phyloP scores from a whole-genome alignment of 1,140 invertebrate species.

The Samia ricini region DNA sequence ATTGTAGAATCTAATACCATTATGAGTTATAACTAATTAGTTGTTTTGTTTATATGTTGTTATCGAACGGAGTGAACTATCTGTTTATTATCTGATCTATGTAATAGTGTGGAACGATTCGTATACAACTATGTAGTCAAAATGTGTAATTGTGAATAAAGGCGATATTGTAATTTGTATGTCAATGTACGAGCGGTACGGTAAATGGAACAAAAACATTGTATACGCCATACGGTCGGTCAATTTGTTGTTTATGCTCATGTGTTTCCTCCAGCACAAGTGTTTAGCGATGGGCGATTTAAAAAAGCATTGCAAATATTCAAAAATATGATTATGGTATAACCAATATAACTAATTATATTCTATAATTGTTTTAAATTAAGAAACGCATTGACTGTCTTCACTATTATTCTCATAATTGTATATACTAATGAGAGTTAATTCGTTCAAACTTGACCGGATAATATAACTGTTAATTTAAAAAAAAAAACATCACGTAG shows the following conservation, averaged over 20 bases:
- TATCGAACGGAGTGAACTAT: neutral
- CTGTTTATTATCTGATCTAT: neutral
- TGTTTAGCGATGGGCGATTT: neutral
- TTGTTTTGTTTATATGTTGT: neutral
- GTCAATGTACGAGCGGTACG: slow-evolving; percentile 25
- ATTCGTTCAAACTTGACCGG: too few relatives aligned
- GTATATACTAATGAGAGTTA: too few relatives aligned
- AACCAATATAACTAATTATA: too few relatives aligned
- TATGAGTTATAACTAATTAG: too few relatives aligned
- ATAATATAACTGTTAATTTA: too few relatives aligned
- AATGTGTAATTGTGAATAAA: slow-evolving; percentile 13
- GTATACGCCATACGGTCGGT: slow-evolving; percentile 11
- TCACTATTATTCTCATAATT: too few relatives aligned
- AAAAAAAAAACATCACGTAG: too few relatives aligned
- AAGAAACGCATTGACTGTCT: too few relatives aligned
- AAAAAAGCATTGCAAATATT: neutral
- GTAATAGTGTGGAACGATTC: neutral
- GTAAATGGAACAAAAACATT: slow-evolving; percentile 19
- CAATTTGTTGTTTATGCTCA: slow-evolving; percentile 10
- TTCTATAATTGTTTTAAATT: too few relatives aligned
- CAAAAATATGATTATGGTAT: too few relatives aligned
- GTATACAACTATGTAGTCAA: neutral
- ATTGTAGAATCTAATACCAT: too few relatives aligned
- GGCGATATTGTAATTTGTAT: slow-evolving; percentile 22
- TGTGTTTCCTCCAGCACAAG: slow-evolving; percentile 1